Evolutionary conservation across 2,797 vertebrate species (phyloP).

Genomic region (Siniperca obscura): DNA sequence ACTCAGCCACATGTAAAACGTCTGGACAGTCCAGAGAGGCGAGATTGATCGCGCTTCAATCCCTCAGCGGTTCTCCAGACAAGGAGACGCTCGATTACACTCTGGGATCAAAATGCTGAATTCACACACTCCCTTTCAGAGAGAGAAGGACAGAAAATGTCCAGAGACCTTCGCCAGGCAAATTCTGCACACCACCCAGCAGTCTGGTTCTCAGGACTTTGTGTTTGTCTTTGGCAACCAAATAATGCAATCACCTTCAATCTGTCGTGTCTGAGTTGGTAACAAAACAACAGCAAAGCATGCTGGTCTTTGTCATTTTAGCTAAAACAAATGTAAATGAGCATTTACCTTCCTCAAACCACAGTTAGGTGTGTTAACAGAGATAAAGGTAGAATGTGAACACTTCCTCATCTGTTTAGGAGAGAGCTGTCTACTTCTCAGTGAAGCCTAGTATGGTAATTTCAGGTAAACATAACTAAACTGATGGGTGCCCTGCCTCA

Average conservation of each 20-base stretch:
- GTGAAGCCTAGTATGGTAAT: background rate
- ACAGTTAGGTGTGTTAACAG: slow-evolving; percentile 16
- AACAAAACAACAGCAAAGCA: slow-evolving; percentile 25
- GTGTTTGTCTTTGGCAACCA: slow-evolving; percentile 39
- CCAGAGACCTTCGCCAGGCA: slow-evolving; percentile 53
- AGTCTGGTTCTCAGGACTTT: slow-evolving; percentile 33
- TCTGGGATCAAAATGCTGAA: slow-evolving; percentile 80
- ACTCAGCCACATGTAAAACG: slow-evolving; percentile 74
- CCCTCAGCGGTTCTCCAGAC: slow-evolving; percentile 76
- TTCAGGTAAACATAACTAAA: slow-evolving; percentile 6
- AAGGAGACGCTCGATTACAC: slow-evolving; percentile 79
- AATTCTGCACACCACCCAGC: slow-evolving; percentile 44
- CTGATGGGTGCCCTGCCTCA: background rate
- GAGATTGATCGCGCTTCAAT: slow-evolving; percentile 79
- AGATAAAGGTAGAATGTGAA: slow-evolving; percentile 32
- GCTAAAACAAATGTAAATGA: slow-evolving; percentile 39
- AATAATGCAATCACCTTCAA: slow-evolving; percentile 29
- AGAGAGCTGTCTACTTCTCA: slow-evolving; percentile 8
- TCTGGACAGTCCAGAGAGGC: slow-evolving; percentile 70
- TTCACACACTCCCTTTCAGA: slow-evolving; percentile 68
- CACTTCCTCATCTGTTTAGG: slow-evolving; percentile 22
- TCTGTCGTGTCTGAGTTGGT: slow-evolving; percentile 5
- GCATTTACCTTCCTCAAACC: slow-evolving; percentile 19
- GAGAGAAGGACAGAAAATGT: slow-evolving; percentile 39
- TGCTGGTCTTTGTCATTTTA: background rate